Base-by-base conservation (phyloP, 2,797 vertebrate species). In the Rhabdomys pumilio region DNA sequence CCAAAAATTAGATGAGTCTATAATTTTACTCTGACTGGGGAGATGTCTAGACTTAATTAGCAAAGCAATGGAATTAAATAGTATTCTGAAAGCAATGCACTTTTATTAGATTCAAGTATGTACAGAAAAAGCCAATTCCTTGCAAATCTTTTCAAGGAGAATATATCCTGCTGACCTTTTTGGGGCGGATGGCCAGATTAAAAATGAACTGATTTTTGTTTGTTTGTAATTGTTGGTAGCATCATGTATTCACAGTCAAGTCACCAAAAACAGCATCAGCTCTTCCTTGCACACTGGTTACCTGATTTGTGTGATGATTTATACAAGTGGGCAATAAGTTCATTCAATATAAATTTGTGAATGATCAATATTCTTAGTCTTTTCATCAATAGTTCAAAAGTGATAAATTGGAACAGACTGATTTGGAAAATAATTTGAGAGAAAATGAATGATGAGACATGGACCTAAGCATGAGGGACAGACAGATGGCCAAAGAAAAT, bases 21-120 rank as follows among this genome's bases (percentile, higher is more conserved):
- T 89, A 72, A 93, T 97, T 97, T 92, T 92, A 79, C 82, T 97
- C 77, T 90, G 72, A 96, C 65, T 85, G 50, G 75, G 75, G 61
- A 93, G 91, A 96, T 86, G 81, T 89, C 72, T 94, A 98, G 77
- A 94, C 95, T 98, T 97, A 96, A 95, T 96, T 97, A 95, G 89
- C 85, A 95, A 95, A 87, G 94, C 0, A 44, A n/a, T 93, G 81
- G 76, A 95, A 89, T 97, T 97, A 95, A 97, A 94, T 87, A 59
- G 67, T 83, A 26, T 91, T 87, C 96, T 94, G 91, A 94, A 97
- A 95, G 79, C 92, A 88, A 95, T 38, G 1, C 9, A 41, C 13
- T 94, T 93, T 96, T 96, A 96, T 95, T 93, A 76, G 22, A 83
- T 94, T 96, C 31, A 63, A 79, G 67, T 73, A 79, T 47, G 61